Evolutionary conservation across 2,888 invertebrate genomes (phyloP).

Genomic region (Megastigmus dorsalis): DNA sequence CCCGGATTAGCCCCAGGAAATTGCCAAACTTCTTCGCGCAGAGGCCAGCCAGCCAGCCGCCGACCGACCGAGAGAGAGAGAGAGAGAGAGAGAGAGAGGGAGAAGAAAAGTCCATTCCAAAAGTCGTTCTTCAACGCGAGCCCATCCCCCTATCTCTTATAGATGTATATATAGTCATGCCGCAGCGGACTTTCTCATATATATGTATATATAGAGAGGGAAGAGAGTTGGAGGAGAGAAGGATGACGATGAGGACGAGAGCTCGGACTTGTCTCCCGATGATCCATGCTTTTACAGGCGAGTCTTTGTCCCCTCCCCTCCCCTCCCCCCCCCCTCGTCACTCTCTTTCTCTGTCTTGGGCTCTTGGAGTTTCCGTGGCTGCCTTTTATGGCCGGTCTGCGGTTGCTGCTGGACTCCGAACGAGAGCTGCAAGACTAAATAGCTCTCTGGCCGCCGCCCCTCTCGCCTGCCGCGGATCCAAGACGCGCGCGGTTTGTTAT

Average conservation of each 20-base stretch:
- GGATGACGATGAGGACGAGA: background rate
- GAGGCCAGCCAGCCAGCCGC: too few relatives aligned
- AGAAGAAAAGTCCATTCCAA: slow-evolving; percentile 69
- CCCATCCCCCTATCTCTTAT: background rate
- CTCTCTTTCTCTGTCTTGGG: background rate
- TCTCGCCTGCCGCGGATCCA: too few relatives aligned
- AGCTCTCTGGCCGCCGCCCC: too few relatives aligned
- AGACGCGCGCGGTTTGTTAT: too few relatives aligned
- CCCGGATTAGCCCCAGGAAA: slow-evolving; percentile 74
- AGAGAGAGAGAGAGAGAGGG: slow-evolving; percentile 59
- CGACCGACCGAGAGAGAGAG: slow-evolving; percentile 60
- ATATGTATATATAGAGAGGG: too few relatives aligned
- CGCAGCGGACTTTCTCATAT: background rate
- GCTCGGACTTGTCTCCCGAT: slow-evolving; percentile 10
- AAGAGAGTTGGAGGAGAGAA: background rate
- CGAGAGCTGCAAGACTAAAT: too few relatives aligned
- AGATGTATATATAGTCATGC: too few relatives aligned
- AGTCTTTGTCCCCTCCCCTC: too few relatives aligned
- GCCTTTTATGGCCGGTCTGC: too few relatives aligned
- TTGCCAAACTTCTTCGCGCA: slow-evolving; percentile 73
- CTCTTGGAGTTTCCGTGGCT: too few relatives aligned
- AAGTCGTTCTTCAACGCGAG: slow-evolving; percentile 69
- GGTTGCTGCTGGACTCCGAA: too few relatives aligned
- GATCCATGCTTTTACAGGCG: slow-evolving; percentile 31
- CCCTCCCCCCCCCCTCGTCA: too few relatives aligned